A percentile compares a stretch with the other conserved stretches of the same genome.
Evolutionary conservation across 2,888 invertebrate genomes (phyloP).

Genomic region (Mermis nigrescens): DNA sequence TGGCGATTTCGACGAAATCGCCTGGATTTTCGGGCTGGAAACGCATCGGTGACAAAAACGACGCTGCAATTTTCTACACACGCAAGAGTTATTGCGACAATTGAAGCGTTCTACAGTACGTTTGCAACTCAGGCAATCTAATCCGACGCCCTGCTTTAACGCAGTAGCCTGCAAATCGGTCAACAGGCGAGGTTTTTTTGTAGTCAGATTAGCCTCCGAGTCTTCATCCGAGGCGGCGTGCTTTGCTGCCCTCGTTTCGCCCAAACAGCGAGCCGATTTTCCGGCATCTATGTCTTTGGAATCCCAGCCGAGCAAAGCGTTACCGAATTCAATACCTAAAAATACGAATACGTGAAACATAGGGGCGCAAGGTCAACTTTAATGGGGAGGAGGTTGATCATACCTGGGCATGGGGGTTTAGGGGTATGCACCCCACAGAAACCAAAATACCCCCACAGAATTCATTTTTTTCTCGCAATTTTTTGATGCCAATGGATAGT

Average conservation of each 20-base stretch:
- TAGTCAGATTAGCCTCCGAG: background rate
- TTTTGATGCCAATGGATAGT: too few species aligned
- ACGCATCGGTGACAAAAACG: background rate
- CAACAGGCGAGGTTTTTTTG: background rate
- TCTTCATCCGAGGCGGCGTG: background rate
- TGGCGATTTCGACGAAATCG: too few species aligned
- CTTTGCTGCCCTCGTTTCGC: background rate
- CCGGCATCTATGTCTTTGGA: constrained; percentile 8
- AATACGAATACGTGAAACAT: too few species aligned
- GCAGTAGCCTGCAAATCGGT: background rate
- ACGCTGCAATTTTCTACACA: background rate
- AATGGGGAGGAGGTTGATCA: too few species aligned
- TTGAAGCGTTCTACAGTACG: background rate
- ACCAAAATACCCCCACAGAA: too few species aligned
- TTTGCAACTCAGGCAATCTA: background rate
- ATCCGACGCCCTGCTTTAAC: background rate
- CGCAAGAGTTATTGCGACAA: background rate
- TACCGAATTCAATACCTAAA: constrained; percentile 19
- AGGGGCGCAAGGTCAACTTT: too few species aligned
- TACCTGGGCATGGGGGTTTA: too few species aligned
- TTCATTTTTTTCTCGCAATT: too few species aligned
- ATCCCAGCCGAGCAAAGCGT: constrained; percentile 19
- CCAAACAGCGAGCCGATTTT: too few species aligned
- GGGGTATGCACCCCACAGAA: too few species aligned
- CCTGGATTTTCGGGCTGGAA: background rate